Evolutionary conservation across 2,888 invertebrate species (phyloP), one percentile per base, ranked within the genome.

Genomic region (Taphrorychus bicolor): DNA sequence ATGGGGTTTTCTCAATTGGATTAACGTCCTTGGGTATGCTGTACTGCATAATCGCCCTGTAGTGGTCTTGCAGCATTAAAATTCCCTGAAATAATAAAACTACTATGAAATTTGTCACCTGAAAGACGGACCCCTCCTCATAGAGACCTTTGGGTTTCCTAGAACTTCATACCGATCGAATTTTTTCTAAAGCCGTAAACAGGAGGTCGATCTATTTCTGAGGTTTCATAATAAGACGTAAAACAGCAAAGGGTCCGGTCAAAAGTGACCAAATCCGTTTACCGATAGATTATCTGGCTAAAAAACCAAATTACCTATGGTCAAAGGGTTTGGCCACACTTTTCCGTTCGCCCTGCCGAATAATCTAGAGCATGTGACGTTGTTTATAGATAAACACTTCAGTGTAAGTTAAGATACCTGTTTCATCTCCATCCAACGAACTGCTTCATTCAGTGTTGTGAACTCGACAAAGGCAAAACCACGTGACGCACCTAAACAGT

Each of bases 401-500:
- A 64, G 41, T 65, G 59, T 62, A 63, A 77, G 73, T 75, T 81
- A 80, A 82, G 82, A 81, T 89, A 92, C 93, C 90, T 94, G 91
- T 87, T 93, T 93, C 85, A 89, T 87, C 83, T 94, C 94, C 92
- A 95, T 95, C 94, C 95, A 95, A 82, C 89, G 89, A 82, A 89
- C 89, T 80, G 95, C 94, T 86, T 94, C 94, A 83, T 89, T 88
- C 83, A 92, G 88, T 83, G 91, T 90, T 84, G 90, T 88, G 89
- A 96, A 96, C 88, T 96, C 95, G 87, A 95, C 93, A 89, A 94
- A 93, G 83, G 92, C 93, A 87, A 93, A 93, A 82, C 92, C 92
- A 82, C 92, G 88, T 84, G 93, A 92, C 84, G 91, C 89, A 88
- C 94, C 94, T 93, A 89, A 94, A 94, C 86, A 88, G 85, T 81